Conservation (phyloP, 2,113 vertebrate species). For the Oryzias woworae region DNA sequence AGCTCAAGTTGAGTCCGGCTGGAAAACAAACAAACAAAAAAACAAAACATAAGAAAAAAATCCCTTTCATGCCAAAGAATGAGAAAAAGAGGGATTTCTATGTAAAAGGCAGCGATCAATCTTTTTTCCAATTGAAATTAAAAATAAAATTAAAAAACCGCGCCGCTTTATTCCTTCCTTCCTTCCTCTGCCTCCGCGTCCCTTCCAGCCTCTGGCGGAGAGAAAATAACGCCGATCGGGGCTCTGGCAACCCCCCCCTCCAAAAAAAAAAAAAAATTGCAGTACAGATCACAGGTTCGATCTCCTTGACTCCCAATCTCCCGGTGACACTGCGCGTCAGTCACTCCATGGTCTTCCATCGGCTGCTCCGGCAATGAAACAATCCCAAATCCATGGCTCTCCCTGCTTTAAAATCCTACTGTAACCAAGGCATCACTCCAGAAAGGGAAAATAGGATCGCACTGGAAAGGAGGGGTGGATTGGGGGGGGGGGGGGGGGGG, state of each 20-base stretch:
- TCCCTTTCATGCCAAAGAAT: constrained; percentile 63
- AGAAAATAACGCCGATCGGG: constrained; percentile 68
- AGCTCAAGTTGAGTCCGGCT: constrained; percentile 66
- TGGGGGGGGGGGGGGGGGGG: not conserved
- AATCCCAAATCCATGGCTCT: constrained; percentile 61
- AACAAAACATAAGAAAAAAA: constrained; percentile 51
- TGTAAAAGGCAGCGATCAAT: constrained; percentile 39
- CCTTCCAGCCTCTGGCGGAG: constrained; percentile 67
- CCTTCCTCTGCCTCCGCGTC: constrained; percentile 70
- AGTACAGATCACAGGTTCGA: constrained; percentile 59
- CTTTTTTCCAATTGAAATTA: too few relatives aligned
- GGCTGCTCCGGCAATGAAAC: constrained; percentile 53
- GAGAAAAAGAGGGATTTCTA: constrained; percentile 37
- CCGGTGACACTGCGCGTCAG: constrained; percentile 35
- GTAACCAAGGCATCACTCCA: constrained; percentile 60
- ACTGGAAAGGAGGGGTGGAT: constrained; percentile 3
- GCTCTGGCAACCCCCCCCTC: constrained; percentile 51
- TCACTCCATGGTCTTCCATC: constrained; percentile 70
- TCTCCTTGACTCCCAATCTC: constrained; percentile 63
- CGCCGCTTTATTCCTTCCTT: constrained; percentile 36
- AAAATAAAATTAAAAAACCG: too few relatives aligned
- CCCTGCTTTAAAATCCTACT: constrained; percentile 58
- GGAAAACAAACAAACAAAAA: constrained; percentile 27
- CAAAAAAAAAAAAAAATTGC: constrained; percentile 33
- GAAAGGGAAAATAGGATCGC: constrained; percentile 24